Conservation (phyloP, 2,797 vertebrate species). For the Falco cherrug region DNA sequence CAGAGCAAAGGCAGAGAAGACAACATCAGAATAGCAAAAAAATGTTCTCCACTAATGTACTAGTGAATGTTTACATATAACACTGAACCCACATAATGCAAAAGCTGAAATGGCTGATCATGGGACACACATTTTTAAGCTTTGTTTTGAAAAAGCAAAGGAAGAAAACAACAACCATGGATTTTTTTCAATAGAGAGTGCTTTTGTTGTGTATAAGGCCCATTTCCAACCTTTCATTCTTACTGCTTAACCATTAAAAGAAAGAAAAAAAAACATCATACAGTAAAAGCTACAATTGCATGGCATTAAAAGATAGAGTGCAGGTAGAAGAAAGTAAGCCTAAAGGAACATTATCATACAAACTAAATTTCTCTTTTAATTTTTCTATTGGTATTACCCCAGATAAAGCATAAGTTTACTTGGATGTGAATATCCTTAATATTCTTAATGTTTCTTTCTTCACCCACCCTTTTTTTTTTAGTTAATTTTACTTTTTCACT, state of each 20-base stretch:
- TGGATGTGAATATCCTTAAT: not conserved
- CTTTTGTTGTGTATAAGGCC: not conserved
- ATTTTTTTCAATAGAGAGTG: not conserved
- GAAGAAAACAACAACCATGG: not conserved
- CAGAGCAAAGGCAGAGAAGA: not conserved
- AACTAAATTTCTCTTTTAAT: conserved; percentile 43
- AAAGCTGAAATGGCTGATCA: not conserved
- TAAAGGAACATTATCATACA: conserved; percentile 43
- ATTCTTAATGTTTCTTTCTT: not conserved
- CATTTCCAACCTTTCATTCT: not conserved
- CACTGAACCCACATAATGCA: not conserved
- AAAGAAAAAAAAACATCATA: not conserved
- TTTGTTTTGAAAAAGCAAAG: not conserved
- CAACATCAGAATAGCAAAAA: not conserved
- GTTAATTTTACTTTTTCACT: not conserved
- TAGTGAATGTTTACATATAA: not conserved
- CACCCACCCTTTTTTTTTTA: not conserved
- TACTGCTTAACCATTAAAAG: not conserved
- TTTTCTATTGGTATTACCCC: conserved; percentile 35
- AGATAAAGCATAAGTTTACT: not conserved
- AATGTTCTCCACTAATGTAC: not conserved
- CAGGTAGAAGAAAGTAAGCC: conserved; percentile 8
- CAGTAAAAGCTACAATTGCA: not conserved
- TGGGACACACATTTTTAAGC: not conserved
- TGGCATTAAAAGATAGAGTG: conserved; percentile 5